Evolutionary conservation across 2,797 vertebrate genomes (phyloP).

Genomic region (Cirrhinus molitorella): DNA sequence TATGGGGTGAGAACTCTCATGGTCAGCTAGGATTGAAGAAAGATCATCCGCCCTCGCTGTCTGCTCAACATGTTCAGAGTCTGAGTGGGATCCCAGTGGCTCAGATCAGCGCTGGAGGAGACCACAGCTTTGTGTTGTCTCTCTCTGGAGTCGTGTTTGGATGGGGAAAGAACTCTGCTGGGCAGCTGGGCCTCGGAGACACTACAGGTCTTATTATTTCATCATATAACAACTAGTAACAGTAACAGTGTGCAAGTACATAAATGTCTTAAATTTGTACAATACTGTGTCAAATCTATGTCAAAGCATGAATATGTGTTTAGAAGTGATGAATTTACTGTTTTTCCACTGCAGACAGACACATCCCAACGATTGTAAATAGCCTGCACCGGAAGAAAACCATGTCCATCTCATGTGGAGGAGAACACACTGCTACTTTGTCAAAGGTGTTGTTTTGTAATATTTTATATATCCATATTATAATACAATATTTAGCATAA

Average conservation of each 20-base stretch:
- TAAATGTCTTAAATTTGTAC: neutral
- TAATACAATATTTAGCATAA: neutral
- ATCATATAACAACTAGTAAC: no score
- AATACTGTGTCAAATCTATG: neutral
- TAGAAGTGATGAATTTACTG: neutral
- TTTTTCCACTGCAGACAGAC: slow-evolving; percentile 70
- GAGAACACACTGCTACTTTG: slow-evolving; percentile 81
- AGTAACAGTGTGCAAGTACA: neutral
- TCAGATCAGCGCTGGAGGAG: slow-evolving; percentile 84
- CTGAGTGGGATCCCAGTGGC: slow-evolving; percentile 81
- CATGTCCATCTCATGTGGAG: slow-evolving; percentile 81
- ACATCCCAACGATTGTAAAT: slow-evolving; percentile 71
- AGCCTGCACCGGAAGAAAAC: slow-evolving; percentile 76
- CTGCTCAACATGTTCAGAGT: slow-evolving; percentile 74
- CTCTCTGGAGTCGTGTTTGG: slow-evolving; percentile 85
- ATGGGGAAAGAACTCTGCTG: slow-evolving; percentile 85
- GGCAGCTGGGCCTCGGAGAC: slow-evolving; percentile 88
- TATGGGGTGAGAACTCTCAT: slow-evolving; percentile 89
- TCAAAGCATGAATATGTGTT: neutral
- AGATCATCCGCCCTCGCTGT: slow-evolving; percentile 68
- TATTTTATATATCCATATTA: neutral
- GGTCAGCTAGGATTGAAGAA: slow-evolving; percentile 91
- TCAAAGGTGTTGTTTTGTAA: slow-evolving; percentile 77
- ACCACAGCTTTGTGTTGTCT: slow-evolving; percentile 87
- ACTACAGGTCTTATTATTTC: slow-evolving; percentile 71